A percentile compares a stretch with the other conserved stretches of the same genome.
Evolutionary conservation across 2,797 vertebrate species (phyloP).

Genomic region (Tauraco hartlaubi): DNA sequence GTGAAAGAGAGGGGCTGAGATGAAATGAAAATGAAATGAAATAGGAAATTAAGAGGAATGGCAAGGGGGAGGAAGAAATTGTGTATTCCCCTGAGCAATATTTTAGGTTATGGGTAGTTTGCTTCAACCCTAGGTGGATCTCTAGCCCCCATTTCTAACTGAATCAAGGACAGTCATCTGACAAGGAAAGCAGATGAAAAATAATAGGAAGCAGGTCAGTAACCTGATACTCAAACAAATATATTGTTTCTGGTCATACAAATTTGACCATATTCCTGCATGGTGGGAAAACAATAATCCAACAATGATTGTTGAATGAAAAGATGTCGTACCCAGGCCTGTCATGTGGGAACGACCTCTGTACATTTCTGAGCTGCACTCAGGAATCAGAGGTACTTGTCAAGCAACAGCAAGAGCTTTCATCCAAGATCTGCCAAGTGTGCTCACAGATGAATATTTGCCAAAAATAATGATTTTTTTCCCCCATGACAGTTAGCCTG

Average conservation of each 20-base stretch:
- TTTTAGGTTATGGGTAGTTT: neutral
- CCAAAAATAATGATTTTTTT: neutral
- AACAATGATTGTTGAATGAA: neutral
- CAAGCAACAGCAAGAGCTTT: neutral
- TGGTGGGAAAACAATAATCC: neutral
- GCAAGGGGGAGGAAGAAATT: constrained; percentile 18
- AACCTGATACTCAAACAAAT: neutral
- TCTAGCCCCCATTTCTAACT: neutral
- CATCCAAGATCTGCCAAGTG: neutral
- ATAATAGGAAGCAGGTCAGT: neutral
- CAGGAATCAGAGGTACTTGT: neutral
- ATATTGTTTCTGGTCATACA: neutral
- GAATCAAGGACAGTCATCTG: neutral
- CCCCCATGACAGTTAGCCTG: neutral
- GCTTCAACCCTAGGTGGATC: neutral
- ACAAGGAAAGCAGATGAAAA: neutral
- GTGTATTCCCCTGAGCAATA: neutral
- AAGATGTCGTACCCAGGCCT: neutral
- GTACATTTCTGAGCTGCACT: neutral
- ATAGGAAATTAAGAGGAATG: constrained; percentile 46
- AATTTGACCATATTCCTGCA: neutral
- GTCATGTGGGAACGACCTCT: neutral
- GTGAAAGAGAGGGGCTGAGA: constrained; percentile 18
- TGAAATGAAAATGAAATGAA: constrained; percentile 44
- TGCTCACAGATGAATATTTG: neutral